Base-by-base conservation (phyloP, 2,888 invertebrate genomes). In the Euzophera pinguis region DNA sequence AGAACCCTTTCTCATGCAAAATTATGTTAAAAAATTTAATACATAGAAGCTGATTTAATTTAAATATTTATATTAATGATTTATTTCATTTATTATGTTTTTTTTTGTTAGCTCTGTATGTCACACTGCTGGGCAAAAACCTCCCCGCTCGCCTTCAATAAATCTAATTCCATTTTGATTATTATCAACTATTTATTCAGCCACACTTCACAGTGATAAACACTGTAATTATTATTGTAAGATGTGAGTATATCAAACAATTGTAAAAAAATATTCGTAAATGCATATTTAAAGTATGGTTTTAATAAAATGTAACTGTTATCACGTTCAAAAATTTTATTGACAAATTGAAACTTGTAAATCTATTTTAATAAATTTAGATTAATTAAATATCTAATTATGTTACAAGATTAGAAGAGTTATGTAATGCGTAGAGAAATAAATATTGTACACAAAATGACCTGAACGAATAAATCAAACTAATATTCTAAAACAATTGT, bases 401-500 rank as follows among this genome's bases (percentile, higher is more conserved):
- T 22, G 59, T 59, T 58, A 52, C 63, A 69, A 64, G 17, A 34
- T 53, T 67, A 73, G 66, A 60, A 54, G 57, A 52, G 63, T 66
- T 64, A 64, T 56, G 67, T 63, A 63, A 60, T 60, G 60, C 62
- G 66, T 69, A 59, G 56, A 59, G 56, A 42, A 60, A 61, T 59
- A 64, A 67, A 64, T 58, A 64, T 66, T 66, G 71, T 67, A 69
- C 61, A 69, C 68, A 64, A 73, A 69, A 56, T 66, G 75, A 76
- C 61, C 73, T 75, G 77, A 84, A 80, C 82, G 86, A 89, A 86
- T 79, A 77, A 82, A 78, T 78, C 73, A 89, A 50, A 89, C 90
- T 83, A 84, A 90, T 90, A 90, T 90, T 90, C 90, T 90, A 90
- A 90, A 90, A 70, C 77, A 73, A 90, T 84, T 90, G 90, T 90